Evolutionary conservation across 2,888 invertebrate species (phyloP).

Genomic region (Achlya flavicornis): DNA sequence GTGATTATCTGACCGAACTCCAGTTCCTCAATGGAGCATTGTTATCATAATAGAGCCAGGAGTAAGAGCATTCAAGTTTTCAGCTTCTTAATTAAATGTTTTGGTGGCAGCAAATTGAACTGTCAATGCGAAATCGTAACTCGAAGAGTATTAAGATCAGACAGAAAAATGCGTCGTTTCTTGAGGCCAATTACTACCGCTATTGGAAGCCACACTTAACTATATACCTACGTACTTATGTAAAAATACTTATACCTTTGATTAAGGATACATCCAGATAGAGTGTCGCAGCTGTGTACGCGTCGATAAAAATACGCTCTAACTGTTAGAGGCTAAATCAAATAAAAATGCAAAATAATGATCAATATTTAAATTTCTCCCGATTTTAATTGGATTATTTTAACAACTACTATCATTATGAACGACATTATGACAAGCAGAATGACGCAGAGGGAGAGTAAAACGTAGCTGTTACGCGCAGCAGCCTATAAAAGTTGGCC

Average conservation of each 20-base stretch:
- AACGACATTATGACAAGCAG: no score
- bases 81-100: constrained; percentile 1
- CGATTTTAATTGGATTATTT: no score
- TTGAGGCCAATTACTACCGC: background rate
- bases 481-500: no score
- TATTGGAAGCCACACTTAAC: background rate
- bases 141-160: background rate
- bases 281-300: no score
- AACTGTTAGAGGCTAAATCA: no score
- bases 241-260: background rate
- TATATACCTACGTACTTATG: background rate
- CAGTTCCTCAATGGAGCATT: constrained; percentile 27
- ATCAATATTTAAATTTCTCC: no score
- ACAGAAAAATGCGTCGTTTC: background rate
- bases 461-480: no score
- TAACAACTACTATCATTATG: no score
- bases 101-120: background rate
- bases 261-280: no score
- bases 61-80: constrained; percentile 23
- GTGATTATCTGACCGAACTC: constrained; percentile 41
- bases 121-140: background rate
- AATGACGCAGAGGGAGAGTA: no score
- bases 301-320: no score
- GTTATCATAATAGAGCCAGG: constrained; percentile 28
- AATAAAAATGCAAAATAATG: no score